phyloP scores from a whole-genome alignment of 2,888 invertebrate genomes.

The Steinernema scapterisci region DNA sequence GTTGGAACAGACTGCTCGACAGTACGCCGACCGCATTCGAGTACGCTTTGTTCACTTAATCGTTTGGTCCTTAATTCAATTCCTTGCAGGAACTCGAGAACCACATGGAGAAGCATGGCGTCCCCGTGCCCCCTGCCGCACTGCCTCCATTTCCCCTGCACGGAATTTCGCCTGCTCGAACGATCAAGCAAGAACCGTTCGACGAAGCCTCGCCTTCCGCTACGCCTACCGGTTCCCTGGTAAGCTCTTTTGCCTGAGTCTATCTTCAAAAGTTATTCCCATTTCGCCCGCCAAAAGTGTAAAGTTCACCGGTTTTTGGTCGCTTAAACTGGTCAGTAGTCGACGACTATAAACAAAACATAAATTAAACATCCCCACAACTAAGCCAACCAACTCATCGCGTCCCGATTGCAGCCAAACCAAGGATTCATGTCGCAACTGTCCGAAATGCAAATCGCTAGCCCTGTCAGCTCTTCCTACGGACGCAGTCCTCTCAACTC shows the following conservation, averaged over 20 bases:
- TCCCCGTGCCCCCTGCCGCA: slow-evolving; percentile 57
- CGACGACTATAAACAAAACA: slow-evolving; percentile 2
- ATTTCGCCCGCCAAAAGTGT: background rate
- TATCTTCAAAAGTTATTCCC: background rate
- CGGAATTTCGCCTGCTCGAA: slow-evolving; percentile 44
- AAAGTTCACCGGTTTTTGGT: slow-evolving; percentile 16
- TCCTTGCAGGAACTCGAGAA: slow-evolving; percentile 59
- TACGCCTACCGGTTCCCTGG: slow-evolving; percentile 62
- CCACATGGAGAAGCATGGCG: slow-evolving; percentile 59
- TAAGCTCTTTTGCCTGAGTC: slow-evolving; percentile 32
- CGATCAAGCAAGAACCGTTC: slow-evolving; percentile 64
- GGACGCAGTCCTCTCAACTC: slow-evolving; percentile 22
- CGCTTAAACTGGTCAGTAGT: slow-evolving; percentile 1
- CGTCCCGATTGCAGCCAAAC: slow-evolving; percentile 43
- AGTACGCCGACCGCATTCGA: slow-evolving; percentile 60
- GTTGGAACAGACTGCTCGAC: slow-evolving; percentile 55
- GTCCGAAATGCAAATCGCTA: slow-evolving; percentile 65
- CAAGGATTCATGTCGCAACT: slow-evolving; percentile 63
- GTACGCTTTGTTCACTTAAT: slow-evolving; percentile 35
- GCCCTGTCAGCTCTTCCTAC: slow-evolving; percentile 37
- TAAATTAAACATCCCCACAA: background rate
- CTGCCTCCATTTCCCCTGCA: slow-evolving; percentile 47
- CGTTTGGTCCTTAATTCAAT: background rate
- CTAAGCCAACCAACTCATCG: background rate
- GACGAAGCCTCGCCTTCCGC: slow-evolving; percentile 61